Base-by-base conservation (phyloP, 2,113 vertebrate genomes). In the Rhea americana region DNA sequence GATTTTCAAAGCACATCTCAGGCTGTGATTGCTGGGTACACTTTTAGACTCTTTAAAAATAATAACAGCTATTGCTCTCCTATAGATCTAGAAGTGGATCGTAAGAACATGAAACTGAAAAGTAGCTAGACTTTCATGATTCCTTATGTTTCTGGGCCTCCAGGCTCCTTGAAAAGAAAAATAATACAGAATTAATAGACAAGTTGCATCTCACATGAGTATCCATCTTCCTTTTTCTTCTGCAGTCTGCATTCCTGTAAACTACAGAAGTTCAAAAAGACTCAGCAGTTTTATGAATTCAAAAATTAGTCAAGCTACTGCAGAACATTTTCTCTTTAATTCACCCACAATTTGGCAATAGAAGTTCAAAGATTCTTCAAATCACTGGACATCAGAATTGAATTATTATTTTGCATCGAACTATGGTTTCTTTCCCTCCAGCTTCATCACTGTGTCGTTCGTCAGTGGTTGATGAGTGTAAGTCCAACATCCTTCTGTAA, bases 21-120 rank as follows among this genome's bases (percentile, higher is more conserved):
- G 76, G 22, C 24, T 0, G 1, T 21, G 58, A 48, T 26, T 22
- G 8, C 5, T 68, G 39, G 82, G 35, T 75, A 17, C 1, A 3
- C 35, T 79, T 93, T 58, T 58, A 48, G 71, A 17, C 9, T 5
- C 18, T 83, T 19, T 50, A 28, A 55, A 70, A 85, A 39, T 28
- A 74, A 50, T 3, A 35, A 20, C n/a, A 85, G 16, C 13, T 91
- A 6, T 71, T 81, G n/a, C 37, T 59, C 67, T 56, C 5, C 7
- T 77, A 8, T 26, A 14, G 14, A 67, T 43, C 7, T n/a, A 75
- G 50, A 74, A 83, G 5, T 45, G 19, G 26, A 59, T 93, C 16
- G 16, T 58, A 74, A 41, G 50, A 55, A 47, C 1, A 3, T 83
- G 68, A 71, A 59, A 28, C 17, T 78, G 17, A 82, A 82, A 79